Evolutionary conservation across 2,797 vertebrate genomes (phyloP).

Genomic region (Cyprinodon diabolis): DNA sequence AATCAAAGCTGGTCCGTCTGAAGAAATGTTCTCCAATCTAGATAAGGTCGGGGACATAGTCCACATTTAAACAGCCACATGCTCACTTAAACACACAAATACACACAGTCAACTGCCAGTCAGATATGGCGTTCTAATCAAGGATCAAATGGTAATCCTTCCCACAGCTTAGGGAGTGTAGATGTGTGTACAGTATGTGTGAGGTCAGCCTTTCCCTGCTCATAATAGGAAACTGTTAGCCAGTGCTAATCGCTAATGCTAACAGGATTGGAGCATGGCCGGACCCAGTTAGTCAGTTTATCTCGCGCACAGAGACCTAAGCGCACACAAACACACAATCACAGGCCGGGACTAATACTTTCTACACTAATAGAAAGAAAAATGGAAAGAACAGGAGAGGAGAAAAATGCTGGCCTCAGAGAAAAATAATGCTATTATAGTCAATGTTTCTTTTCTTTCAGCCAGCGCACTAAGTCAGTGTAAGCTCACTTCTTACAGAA

Average conservation of each 20-base stretch:
- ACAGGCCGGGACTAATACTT: constrained; percentile 30
- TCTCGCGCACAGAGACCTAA: constrained; percentile 43
- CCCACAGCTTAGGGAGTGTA: constrained; percentile 55
- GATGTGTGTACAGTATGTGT: constrained; percentile 48
- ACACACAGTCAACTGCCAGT: constrained; percentile 31
- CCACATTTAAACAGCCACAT: constrained; percentile 21
- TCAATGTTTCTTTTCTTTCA: constrained; percentile 66
- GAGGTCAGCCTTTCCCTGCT: constrained; percentile 66
- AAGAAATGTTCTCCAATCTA: constrained; percentile 20
- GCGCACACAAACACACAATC: constrained; percentile 22
- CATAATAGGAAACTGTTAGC: constrained; percentile 72
- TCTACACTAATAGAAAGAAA: constrained; percentile 54
- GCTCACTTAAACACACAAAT: constrained; percentile 18
- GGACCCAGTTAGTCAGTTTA: constrained; percentile 70
- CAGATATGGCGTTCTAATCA: constrained; percentile 69
- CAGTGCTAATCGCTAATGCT: constrained; percentile 75
- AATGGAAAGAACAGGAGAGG: constrained; percentile 7
- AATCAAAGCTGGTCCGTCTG: constrained; percentile 2
- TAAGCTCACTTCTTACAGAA: constrained; percentile 60
- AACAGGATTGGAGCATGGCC: constrained; percentile 76
- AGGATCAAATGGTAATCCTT: constrained; percentile 77
- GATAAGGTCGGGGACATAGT: constrained; percentile 21
- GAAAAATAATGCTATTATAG: constrained; percentile 70
- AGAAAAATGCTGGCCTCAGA: constrained; percentile 66
- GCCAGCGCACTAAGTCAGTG: constrained; percentile 57